Conservation (phyloP, 2,113 vertebrate species). For the Melanerpes formicivorus region DNA sequence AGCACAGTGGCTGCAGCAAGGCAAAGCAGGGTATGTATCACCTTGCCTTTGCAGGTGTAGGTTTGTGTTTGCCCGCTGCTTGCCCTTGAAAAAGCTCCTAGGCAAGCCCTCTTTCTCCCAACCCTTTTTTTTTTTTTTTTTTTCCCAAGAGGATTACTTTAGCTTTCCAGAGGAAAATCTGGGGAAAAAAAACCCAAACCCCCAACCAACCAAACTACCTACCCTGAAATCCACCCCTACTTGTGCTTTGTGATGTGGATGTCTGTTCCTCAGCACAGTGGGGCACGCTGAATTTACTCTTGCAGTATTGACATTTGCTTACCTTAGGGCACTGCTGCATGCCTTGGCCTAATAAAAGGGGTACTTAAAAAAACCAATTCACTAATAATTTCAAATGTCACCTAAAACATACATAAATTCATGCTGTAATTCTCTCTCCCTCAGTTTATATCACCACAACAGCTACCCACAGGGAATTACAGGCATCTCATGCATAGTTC, state of each 20-base stretch:
- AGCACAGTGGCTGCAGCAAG: background rate
- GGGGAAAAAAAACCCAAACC: background rate
- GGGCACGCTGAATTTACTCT: background rate
- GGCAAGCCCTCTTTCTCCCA: background rate
- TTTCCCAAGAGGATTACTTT: background rate
- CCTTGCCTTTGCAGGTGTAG: background rate
- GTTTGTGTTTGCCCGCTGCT: background rate
- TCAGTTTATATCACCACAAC: background rate
- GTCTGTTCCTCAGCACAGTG: background rate
- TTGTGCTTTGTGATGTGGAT: background rate
- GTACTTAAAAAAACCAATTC: background rate
- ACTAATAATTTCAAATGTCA: background rate
- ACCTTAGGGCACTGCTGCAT: background rate
- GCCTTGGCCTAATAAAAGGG: conserved; percentile 1
- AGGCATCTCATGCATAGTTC: conserved; percentile 42
- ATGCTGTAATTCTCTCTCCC: background rate
- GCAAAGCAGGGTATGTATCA: rapidly evolving
- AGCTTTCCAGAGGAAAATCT: background rate
- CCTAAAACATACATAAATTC: background rate
- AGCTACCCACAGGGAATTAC: conserved; percentile 9
- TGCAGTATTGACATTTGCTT: background rate
- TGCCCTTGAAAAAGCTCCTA: background rate
- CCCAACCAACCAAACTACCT: background rate
- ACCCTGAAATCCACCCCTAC: background rate
- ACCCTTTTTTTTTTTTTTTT: too few species aligned